Evolutionary conservation across 2,113 vertebrate species (phyloP).

Genomic region (Rhadina sibilatrix): DNA sequence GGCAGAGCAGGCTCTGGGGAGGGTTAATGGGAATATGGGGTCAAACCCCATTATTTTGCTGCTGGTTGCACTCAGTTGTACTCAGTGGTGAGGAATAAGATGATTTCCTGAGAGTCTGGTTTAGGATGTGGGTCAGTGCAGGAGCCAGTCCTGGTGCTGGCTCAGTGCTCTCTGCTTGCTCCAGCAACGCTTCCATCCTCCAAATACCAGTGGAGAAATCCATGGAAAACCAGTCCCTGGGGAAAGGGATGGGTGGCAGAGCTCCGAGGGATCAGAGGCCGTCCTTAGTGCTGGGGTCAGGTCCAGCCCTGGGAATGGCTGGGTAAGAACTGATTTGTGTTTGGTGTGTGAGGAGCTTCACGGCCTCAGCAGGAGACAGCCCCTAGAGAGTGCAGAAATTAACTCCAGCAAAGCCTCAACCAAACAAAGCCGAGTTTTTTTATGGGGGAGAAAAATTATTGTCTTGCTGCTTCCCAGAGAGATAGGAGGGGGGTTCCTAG

Average conservation of each 20-base stretch:
- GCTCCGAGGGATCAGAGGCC: accelerated
- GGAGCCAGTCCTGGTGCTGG: background rate
- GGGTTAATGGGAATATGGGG: background rate
- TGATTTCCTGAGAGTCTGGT: background rate
- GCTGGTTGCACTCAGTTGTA: background rate
- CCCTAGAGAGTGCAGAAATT: background rate
- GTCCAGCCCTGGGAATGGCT: too few species aligned
- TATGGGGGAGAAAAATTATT: accelerated
- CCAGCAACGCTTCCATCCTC: accelerated
- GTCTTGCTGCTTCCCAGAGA: background rate
- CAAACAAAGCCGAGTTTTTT: background rate
- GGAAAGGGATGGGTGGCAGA: background rate
- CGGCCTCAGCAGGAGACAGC: accelerated
- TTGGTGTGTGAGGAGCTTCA: background rate
- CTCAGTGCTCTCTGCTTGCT: accelerated
- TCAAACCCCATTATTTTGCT: background rate
- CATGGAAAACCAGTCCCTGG: background rate
- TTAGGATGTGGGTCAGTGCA: background rate
- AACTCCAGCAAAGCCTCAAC: background rate
- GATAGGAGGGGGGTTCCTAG: accelerated
- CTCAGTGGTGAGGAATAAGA: background rate
- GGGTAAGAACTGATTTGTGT: accelerated
- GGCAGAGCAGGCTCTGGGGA: background rate
- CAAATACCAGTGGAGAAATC: background rate
- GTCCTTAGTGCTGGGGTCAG: accelerated